phyloP scores from a whole-genome alignment of 2,113 vertebrate genomes.

The Saimiri boliviensis region DNA sequence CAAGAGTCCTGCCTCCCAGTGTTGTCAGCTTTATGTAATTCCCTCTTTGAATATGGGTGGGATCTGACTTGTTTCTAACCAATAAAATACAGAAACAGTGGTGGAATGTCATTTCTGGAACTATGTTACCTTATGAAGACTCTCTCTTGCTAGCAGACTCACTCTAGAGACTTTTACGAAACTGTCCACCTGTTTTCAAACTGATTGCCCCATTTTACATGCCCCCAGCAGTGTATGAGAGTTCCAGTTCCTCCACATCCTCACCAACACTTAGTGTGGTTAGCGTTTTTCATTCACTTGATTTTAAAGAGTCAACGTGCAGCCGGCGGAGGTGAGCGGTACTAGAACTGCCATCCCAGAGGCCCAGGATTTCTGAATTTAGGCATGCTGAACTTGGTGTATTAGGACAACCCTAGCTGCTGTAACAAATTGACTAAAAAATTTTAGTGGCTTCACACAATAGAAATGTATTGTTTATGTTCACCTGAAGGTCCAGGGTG shows the following conservation, averaged over 20 bases:
- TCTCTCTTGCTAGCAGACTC: background rate
- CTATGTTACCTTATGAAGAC: background rate
- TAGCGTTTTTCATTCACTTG: background rate
- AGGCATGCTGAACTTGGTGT: background rate
- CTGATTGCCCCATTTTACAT: too few species aligned
- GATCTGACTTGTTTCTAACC: background rate
- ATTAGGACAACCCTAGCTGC: background rate
- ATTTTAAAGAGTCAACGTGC: background rate
- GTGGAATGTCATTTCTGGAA: background rate
- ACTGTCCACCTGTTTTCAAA: background rate
- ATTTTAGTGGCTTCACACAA: background rate
- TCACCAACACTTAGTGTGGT: background rate
- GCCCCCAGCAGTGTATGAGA: fast-evolving
- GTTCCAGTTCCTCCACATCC: background rate
- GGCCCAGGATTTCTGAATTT: background rate
- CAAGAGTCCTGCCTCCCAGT: background rate
- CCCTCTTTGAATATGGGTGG: background rate
- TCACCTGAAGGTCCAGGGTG: background rate
- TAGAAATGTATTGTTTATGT: background rate
- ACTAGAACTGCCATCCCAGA: background rate
- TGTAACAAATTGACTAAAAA: background rate
- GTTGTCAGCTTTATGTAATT: background rate
- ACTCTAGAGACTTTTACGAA: background rate
- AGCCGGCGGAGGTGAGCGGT: background rate
- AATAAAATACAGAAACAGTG: background rate